These are phyloP conservation scores for Lathamus discolor DNA, from an alignment of 2,113 vertebrate genomes.

Conservation along the genomic window DNA sequence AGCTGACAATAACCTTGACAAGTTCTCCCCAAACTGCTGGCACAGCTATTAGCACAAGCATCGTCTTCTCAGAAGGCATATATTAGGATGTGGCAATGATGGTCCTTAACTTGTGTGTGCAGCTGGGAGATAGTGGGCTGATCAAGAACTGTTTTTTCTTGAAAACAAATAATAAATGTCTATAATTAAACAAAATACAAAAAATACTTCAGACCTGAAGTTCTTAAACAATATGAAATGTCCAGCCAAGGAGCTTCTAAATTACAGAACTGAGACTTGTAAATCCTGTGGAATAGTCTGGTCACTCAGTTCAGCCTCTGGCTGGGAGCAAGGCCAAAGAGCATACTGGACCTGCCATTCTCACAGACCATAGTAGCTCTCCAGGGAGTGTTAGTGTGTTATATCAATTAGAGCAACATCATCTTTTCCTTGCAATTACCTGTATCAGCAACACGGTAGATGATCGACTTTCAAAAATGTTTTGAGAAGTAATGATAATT, in stretches of 20 bases:
- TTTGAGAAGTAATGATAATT: background rate
- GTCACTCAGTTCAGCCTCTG: background rate
- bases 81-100: background rate
- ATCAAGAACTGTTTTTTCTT: background rate
- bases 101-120: background rate
- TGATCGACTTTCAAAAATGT: background rate
- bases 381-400: background rate
- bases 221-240: background rate
- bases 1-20: background rate
- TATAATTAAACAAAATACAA: background rate
- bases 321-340: background rate
- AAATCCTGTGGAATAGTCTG: background rate
- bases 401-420: background rate
- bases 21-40: background rate
- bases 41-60: background rate
- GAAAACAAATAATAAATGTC: background rate
- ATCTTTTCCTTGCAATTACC: background rate
- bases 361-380: background rate
- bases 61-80: background rate
- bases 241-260: background rate
- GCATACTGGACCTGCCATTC: background rate
- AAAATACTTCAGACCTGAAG: background rate
- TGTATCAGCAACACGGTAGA: background rate
- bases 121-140: background rate
- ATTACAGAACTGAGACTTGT: background rate